These are phyloP conservation scores for Chelonoidis abingdonii DNA, from an alignment of 2,113 vertebrate species.

Conservation along the genomic window DNA sequence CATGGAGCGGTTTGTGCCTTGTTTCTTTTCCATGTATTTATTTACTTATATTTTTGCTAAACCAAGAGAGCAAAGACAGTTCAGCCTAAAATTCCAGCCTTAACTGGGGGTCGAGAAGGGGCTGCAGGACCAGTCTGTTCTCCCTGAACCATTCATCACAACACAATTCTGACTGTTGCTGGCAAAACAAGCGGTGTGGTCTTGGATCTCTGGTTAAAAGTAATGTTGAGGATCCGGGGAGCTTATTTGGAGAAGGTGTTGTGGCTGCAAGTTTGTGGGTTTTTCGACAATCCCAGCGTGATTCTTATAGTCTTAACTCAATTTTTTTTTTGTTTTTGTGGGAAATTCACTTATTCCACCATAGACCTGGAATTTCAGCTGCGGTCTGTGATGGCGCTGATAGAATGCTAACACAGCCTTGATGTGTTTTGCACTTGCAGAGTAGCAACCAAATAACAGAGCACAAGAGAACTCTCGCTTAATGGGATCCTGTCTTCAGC, in stretches of 20 bases:
- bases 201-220: not conserved
- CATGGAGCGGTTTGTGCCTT: not conserved
- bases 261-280: not conserved
- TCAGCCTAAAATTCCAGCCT: not conserved
- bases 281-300: not conserved
- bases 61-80: not conserved
- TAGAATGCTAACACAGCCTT: fast-evolving
- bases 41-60: not conserved
- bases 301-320: not conserved
- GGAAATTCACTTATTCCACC: not conserved
- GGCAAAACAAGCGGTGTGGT: not conserved
- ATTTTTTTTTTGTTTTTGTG: not conserved
- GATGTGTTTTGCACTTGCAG: not conserved
- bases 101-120: not conserved
- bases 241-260: not conserved
- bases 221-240: not conserved
- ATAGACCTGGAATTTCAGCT: not conserved
- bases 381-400: fast-evolving
- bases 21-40: not conserved
- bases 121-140: not conserved
- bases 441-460: not conserved
- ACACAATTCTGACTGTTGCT: not conserved
- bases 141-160: not conserved
- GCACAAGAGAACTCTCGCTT: not conserved
- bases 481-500: not conserved